These are phyloP conservation scores for Pampusana beccarii DNA, from an alignment of 2,113 vertebrate species.

Conservation along the genomic window DNA sequence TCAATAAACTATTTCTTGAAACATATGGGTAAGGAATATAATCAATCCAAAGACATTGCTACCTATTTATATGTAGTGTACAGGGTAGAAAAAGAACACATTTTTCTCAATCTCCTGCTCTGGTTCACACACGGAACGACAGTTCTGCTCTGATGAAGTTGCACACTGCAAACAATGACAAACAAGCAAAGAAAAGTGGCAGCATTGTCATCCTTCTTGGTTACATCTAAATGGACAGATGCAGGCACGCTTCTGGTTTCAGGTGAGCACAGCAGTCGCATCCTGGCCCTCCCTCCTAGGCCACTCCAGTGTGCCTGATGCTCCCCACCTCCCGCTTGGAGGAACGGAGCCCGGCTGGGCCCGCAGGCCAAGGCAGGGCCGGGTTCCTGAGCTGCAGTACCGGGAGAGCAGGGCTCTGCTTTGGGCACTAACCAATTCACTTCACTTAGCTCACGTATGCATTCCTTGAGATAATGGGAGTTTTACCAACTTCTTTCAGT, in stretches of 20 bases:
- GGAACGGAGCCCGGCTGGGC: background rate
- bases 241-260: background rate
- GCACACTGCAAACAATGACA: background rate
- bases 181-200: background rate
- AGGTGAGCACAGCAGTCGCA: background rate
- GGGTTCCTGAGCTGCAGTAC: background rate
- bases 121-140: background rate
- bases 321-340: background rate
- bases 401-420: background rate
- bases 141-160: background rate
- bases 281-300: background rate
- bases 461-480: background rate
- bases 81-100: background rate
- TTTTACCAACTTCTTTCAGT: background rate
- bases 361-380: background rate
- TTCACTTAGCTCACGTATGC: background rate
- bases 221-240: too few species aligned
- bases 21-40: background rate
- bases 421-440: background rate
- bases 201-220: background rate
- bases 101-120: background rate
- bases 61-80: background rate
- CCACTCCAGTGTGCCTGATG: accelerated
- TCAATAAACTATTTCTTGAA: background rate
- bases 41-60: background rate